These are phyloP conservation scores for Strongylocentrotus purpuratus DNA, from an alignment of 35 echinoderm and acorn worm genomes.

Conservation along the genomic window DNA sequence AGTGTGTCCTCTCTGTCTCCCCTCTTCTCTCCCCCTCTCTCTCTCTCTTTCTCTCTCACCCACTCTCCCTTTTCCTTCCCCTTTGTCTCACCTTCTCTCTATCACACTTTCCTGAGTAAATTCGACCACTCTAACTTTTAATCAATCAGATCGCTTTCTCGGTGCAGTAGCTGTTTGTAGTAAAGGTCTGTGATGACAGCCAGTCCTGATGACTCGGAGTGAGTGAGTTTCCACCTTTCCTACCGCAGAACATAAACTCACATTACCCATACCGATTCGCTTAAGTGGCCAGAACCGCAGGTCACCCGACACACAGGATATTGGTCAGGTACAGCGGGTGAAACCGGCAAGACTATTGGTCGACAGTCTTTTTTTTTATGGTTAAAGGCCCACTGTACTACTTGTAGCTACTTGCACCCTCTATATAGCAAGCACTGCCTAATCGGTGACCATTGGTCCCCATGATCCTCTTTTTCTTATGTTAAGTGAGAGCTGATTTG, in stretches of 20 bases:
- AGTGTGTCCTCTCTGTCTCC: not conserved
- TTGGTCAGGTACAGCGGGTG: not conserved
- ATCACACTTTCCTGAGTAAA: too few species aligned
- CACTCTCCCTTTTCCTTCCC: not conserved
- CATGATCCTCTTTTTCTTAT: too few species aligned
- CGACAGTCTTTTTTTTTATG: too few species aligned
- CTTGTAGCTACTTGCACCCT: too few species aligned
- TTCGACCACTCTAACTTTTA: not conserved
- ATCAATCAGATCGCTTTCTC: not conserved
- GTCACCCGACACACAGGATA: not conserved
- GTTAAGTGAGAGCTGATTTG: too few species aligned
- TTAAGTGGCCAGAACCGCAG: not conserved
- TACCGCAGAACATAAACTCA: not conserved
- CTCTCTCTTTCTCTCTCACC: not conserved
- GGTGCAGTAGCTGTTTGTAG: not conserved
- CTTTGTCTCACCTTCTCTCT: not conserved
- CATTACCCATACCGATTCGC: not conserved
- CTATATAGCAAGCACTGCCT: too few species aligned
- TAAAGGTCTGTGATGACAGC: not conserved
- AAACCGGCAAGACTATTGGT: not conserved
- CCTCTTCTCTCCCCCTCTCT: not conserved
- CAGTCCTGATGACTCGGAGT: not conserved
- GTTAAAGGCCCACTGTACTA: too few species aligned
- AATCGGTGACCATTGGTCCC: too few species aligned
- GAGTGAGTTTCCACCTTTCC: not conserved